Percentiles rank a stretch among this genome's conserved stretches.
These are phyloP conservation scores for Epistrophe grossulariae DNA, from an alignment of 2,888 invertebrate species.

Conservation along the genomic window DNA sequence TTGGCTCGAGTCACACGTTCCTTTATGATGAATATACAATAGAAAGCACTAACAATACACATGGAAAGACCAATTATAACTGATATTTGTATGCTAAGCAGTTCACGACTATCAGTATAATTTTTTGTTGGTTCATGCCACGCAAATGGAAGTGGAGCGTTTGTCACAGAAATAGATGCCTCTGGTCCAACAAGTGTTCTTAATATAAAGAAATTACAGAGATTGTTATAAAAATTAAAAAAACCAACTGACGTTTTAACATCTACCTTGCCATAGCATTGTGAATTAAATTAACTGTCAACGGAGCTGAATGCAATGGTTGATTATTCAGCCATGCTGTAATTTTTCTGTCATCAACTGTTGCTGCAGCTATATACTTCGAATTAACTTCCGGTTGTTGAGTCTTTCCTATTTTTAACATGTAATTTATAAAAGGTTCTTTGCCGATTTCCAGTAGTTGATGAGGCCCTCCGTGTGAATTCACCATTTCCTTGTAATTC, in stretches of 20 bases:
- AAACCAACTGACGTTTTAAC: background rate
- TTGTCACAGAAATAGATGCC: constrained; percentile 84
- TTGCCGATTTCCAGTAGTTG: constrained; percentile 59
- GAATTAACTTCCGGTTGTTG: constrained; percentile 84
- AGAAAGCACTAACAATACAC: constrained; percentile 88
- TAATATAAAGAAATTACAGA: background rate
- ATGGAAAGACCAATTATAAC: constrained; percentile 90
- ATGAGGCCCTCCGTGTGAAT: constrained; percentile 77
- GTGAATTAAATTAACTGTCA: constrained; percentile 87
- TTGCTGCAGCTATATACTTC: constrained; percentile 86
- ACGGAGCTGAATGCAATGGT: constrained; percentile 89
- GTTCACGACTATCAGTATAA: constrained; percentile 61
- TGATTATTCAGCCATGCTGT: constrained; percentile 92
- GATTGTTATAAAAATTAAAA: background rate
- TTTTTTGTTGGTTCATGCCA: constrained; percentile 85
- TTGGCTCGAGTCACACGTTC: constrained; percentile 90
- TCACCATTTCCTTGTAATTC: constrained; percentile 77
- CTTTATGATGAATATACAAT: constrained; percentile 86
- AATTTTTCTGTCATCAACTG: constrained; percentile 82
- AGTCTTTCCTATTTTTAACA: constrained; percentile 77
- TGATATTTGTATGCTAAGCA: constrained; percentile 87
- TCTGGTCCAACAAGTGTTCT: constrained; percentile 75
- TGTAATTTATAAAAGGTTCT: constrained; percentile 77
- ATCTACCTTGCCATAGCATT: constrained; percentile 85
- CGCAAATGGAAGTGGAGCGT: constrained; percentile 88